Evolutionary conservation across 2,797 vertebrate genomes (phyloP).

Genomic region (Chelmon rostratus): DNA sequence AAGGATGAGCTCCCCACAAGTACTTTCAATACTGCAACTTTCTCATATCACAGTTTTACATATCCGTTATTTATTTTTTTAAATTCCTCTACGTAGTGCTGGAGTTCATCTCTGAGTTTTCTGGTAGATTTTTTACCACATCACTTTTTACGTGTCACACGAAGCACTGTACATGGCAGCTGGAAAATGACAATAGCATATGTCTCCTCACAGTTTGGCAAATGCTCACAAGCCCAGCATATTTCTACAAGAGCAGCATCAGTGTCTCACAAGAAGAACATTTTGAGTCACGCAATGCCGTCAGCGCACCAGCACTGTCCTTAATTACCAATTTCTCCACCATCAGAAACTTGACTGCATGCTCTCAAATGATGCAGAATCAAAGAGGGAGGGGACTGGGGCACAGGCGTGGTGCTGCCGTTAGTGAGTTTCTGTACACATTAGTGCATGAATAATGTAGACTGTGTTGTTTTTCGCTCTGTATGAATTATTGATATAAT

Average conservation of each 20-base stretch:
- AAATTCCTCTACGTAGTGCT: not conserved
- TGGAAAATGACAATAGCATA: slow-evolving; percentile 41
- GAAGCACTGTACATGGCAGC: slow-evolving; percentile 16
- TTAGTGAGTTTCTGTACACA: slow-evolving; percentile 39
- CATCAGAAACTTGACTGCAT: slow-evolving; percentile 31
- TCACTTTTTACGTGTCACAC: not conserved
- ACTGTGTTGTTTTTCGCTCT: slow-evolving; percentile 50
- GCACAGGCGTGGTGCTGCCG: slow-evolving; percentile 6
- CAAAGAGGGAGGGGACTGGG: slow-evolving; percentile 17
- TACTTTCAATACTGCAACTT: slow-evolving; percentile 6
- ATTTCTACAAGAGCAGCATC: slow-evolving; percentile 63
- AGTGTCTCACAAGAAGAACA: slow-evolving; percentile 48
- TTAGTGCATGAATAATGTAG: slow-evolving; percentile 58
- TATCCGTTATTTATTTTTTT: not conserved
- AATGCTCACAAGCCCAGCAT: slow-evolving; percentile 37
- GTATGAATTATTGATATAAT: slow-evolving; percentile 63
- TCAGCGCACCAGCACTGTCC: slow-evolving; percentile 38
- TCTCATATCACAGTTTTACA: slow-evolving; percentile 16
- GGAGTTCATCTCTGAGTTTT: slow-evolving; percentile 25
- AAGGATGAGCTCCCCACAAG: not conserved
- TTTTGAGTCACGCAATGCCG: slow-evolving; percentile 30
- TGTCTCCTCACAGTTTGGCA: slow-evolving; percentile 42
- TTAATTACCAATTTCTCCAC: slow-evolving; percentile 49
- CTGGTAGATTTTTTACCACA: slow-evolving; percentile 3
- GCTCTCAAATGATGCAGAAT: slow-evolving; percentile 39